phyloP scores from a whole-genome alignment of 1,140 invertebrate species.

The Drosophila baimaii region DNA sequence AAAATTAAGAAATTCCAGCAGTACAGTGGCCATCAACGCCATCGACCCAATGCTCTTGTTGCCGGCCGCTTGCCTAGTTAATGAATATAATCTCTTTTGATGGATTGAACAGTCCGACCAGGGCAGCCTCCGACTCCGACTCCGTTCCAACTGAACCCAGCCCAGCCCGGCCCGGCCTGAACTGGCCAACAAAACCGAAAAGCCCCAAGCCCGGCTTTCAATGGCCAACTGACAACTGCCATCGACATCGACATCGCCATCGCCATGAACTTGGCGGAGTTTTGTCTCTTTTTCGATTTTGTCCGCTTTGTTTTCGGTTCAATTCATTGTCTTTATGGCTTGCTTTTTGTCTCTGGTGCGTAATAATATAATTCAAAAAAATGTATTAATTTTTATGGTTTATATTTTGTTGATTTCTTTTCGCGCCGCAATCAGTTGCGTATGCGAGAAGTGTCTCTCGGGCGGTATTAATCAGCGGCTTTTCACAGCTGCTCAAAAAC shows the following conservation, averaged over 20 bases:
- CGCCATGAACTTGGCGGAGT: slow-evolving; percentile 58
- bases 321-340: slow-evolving; percentile 64
- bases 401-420: slow-evolving; percentile 69
- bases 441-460: slow-evolving; percentile 43
- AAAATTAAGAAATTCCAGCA: slow-evolving; percentile 78
- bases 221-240: slow-evolving; percentile 52
- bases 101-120: slow-evolving; percentile 70
- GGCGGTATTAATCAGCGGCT: slow-evolving; percentile 52
- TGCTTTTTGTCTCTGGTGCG: slow-evolving; percentile 53
- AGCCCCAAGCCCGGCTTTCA: slow-evolving; percentile 48
- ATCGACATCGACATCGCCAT: slow-evolving; percentile 60
- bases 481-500: slow-evolving; percentile 35
- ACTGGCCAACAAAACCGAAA: slow-evolving; percentile 18
- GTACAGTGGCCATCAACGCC: slow-evolving; percentile 59
- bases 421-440: slow-evolving; percentile 44
- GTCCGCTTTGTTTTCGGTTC: slow-evolving; percentile 50
- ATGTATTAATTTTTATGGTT: slow-evolving; percentile 78
- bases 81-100: slow-evolving; percentile 82
- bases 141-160: slow-evolving; percentile 3
- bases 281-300: slow-evolving; percentile 36
- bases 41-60: slow-evolving; percentile 33
- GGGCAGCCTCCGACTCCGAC: slow-evolving; percentile 5
- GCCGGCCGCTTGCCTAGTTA: slow-evolving; percentile 66
- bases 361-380: slow-evolving; percentile 76
- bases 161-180: slow-evolving; percentile 2